Percentiles rank a stretch among this genome's conserved stretches.
Conservation (phyloP, 2,797 vertebrate species). For the Acipenser transmontanus region DNA sequence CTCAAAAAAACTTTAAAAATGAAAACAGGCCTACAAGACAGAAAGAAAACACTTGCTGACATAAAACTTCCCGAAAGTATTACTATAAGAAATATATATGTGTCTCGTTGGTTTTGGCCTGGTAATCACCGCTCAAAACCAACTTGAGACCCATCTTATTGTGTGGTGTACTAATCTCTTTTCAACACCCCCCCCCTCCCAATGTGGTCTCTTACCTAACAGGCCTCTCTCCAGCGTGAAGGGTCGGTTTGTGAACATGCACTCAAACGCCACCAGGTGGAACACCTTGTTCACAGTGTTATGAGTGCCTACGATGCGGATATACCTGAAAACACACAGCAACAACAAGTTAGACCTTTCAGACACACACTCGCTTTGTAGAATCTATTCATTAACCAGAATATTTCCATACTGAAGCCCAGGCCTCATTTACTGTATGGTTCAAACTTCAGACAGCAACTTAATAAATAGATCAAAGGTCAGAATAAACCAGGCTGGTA, state of each 20-base stretch:
- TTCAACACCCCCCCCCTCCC: neutral
- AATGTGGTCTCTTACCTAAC: conserved; percentile 65
- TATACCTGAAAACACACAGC: conserved; percentile 62
- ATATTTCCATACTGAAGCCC: too few species aligned
- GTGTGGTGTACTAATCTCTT: neutral
- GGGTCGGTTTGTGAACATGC: conserved; percentile 84
- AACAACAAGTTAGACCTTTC: neutral
- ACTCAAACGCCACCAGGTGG: conserved; percentile 96
- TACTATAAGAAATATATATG: too few species aligned
- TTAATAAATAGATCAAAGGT: too few species aligned
- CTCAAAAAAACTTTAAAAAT: too few species aligned
- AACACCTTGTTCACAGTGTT: conserved; percentile 98
- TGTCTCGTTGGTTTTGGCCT: neutral
- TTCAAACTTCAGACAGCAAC: too few species aligned
- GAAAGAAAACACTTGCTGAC: too few species aligned
- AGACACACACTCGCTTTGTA: too few species aligned
- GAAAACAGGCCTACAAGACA: too few species aligned
- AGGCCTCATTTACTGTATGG: too few species aligned
- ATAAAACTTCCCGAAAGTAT: too few species aligned
- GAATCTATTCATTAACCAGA: too few species aligned
- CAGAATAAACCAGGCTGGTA: too few species aligned
- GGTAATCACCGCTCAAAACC: neutral
- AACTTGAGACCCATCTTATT: neutral
- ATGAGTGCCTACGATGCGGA: conserved; percentile 93
- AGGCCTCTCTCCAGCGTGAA: conserved; percentile 86